Conservation (phyloP, 2,888 invertebrate species). For the Sesia bembeciformis region DNA sequence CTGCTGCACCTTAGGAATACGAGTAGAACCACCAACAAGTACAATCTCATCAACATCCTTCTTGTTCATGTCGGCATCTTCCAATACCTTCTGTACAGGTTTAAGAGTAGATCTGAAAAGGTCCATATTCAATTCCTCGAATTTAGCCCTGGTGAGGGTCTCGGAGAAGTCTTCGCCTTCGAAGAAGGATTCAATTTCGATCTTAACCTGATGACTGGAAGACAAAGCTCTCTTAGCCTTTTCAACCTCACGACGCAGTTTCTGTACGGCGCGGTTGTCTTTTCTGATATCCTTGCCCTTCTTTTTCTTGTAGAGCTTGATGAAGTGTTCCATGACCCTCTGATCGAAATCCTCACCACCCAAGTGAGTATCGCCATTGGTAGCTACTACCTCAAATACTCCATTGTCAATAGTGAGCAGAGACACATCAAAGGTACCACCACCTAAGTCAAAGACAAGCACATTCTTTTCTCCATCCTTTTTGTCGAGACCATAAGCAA, state of each 20-base stretch:
- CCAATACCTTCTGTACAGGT: slow-evolving; percentile 95
- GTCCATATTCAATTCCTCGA: slow-evolving; percentile 98
- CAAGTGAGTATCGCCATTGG: slow-evolving; percentile 97
- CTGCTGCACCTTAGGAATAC: slow-evolving; percentile 98
- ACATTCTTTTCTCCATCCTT: slow-evolving; percentile 99
- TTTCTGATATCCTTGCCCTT: slow-evolving; percentile 97
- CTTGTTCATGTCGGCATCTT: slow-evolving; percentile 99
- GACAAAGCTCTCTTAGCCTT: slow-evolving; percentile 98
- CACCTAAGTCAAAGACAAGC: slow-evolving; percentile 98
- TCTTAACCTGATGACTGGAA: slow-evolving; percentile 94
- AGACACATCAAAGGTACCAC: slow-evolving; percentile 99
- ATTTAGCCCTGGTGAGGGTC: slow-evolving; percentile 97
- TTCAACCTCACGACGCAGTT: slow-evolving; percentile 96
- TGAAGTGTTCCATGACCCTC: slow-evolving; percentile 98
- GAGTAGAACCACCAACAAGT: slow-evolving; percentile 98
- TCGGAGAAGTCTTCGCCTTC: slow-evolving; percentile 99
- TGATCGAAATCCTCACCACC: slow-evolving; percentile 99
- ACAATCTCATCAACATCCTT: slow-evolving; percentile 99
- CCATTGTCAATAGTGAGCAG: slow-evolving; percentile 98
- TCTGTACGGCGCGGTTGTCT: slow-evolving; percentile 96
- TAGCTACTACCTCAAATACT: slow-evolving; percentile 95
- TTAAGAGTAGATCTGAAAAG: slow-evolving; percentile 93
- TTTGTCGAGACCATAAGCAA: slow-evolving; percentile 97
- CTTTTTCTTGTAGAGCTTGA: slow-evolving; percentile 98
- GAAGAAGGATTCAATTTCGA: slow-evolving; percentile 98